Conservation (phyloP, 2,113 vertebrate genomes). For the Merops nubicus region DNA sequence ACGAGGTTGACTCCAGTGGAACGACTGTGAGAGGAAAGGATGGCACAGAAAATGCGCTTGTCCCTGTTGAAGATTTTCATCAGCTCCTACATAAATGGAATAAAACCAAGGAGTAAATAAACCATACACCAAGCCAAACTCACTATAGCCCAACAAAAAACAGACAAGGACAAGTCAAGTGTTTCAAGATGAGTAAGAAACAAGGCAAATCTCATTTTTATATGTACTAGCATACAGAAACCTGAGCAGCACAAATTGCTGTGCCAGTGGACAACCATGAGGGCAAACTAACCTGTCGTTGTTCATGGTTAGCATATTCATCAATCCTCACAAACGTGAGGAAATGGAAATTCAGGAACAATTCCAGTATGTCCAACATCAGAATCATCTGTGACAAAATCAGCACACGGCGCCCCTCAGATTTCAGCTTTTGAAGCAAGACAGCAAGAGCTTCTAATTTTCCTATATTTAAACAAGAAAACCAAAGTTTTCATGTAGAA, state of each 20-base stretch:
- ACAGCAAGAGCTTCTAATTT: conserved; percentile 94
- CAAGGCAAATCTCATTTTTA: rapidly evolving
- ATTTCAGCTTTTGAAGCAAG: conserved; percentile 89
- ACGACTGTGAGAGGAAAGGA: conserved; percentile 91
- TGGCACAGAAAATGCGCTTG: conserved; percentile 88
- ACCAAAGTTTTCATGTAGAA: neutral
- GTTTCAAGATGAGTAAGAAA: neutral
- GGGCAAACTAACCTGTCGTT: conserved; percentile 83
- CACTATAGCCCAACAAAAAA: rapidly evolving
- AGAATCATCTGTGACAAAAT: conserved; percentile 93
- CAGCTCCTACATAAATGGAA: conserved; percentile 73
- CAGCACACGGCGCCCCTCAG: conserved; percentile 90
- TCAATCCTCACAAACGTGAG: conserved; percentile 92
- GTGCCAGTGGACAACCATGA: neutral
- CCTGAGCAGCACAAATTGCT: neutral
- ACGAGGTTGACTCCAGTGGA: conserved; percentile 85
- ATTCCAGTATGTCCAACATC: conserved; percentile 92
- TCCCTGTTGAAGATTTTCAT: conserved; percentile 90
- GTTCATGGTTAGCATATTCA: conserved; percentile 87
- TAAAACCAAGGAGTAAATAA: neutral
- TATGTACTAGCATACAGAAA: neutral
- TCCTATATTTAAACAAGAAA: conserved; percentile 72
- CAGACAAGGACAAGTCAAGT: neutral
- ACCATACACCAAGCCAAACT: neutral
- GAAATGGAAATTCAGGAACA: conserved; percentile 87